Percentiles rank a stretch among this genome's conserved stretches.
phyloP scores from a whole-genome alignment of 1,140 invertebrate genomes.

The Stegodyphus dumicola region DNA sequence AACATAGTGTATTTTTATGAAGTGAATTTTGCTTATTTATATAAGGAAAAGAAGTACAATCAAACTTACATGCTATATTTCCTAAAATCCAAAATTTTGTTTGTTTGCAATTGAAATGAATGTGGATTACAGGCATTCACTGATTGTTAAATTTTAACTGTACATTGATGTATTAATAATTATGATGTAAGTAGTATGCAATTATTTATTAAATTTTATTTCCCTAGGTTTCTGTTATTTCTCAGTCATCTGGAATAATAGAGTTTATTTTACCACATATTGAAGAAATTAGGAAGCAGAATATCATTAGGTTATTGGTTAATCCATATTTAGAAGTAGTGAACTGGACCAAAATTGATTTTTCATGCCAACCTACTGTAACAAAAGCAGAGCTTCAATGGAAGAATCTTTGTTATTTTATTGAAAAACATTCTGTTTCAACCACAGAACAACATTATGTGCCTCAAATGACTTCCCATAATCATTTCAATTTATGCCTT shows the following conservation, averaged over 20 bases:
- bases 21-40: no score
- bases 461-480: not conserved
- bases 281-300: conserved; percentile 41
- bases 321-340: not conserved
- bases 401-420: conserved; percentile 29
- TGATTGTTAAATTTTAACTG: no score
- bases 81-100: no score
- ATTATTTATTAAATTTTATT: not conserved
- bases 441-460: conserved; percentile 7
- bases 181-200: not conserved
- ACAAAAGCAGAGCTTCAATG: not conserved
- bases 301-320: conserved; percentile 5
- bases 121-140: no score
- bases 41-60: no score
- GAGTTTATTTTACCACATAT: conserved; percentile 41
- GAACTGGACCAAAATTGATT: not conserved
- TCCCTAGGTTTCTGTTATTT: conserved; percentile 15
- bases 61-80: no score
- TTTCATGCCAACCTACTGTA: not conserved
- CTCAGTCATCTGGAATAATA: not conserved
- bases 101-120: no score
- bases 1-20: no score
- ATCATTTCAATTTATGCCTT: conserved; percentile 14
- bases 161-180: no score
- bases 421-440: conserved; percentile 11